These are phyloP conservation scores for Orestias chungarensis DNA, from an alignment of 2,797 vertebrate species.

Conservation along the genomic window DNA sequence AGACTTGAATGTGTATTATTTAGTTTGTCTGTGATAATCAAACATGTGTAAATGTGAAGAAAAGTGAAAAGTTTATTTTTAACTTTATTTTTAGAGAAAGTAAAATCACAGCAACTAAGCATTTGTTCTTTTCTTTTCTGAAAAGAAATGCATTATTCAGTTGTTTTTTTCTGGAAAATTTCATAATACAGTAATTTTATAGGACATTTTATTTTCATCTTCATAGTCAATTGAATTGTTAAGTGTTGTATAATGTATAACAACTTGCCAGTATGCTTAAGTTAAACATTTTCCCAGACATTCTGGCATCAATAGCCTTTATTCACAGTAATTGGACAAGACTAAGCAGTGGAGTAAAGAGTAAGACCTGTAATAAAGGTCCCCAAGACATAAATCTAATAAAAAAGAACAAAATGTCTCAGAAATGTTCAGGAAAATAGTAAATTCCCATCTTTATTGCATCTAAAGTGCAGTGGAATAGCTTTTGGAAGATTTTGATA, in stretches of 20 bases:
- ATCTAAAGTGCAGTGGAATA: conserved; percentile 14
- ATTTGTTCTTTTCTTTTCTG: neutral
- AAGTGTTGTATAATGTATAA: no score
- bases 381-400: no score
- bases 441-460: neutral
- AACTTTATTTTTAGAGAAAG: neutral
- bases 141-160: no score
- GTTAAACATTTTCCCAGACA: neutral
- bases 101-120: neutral
- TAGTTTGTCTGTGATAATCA: neutral
- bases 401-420: no score
- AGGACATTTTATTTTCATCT: no score
- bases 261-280: neutral
- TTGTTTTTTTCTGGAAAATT: no score
- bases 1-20: neutral
- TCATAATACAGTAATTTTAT: no score
- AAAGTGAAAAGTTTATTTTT: neutral
- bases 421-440: no score
- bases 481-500: conserved; percentile 16
- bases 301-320: neutral
- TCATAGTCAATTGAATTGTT: neutral
- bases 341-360: no score
- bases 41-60: neutral
- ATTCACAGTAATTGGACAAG: no score
- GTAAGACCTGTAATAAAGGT: neutral